phyloP scores from a whole-genome alignment of 2,797 vertebrate species.

The Lagorchestes hirsutus region DNA sequence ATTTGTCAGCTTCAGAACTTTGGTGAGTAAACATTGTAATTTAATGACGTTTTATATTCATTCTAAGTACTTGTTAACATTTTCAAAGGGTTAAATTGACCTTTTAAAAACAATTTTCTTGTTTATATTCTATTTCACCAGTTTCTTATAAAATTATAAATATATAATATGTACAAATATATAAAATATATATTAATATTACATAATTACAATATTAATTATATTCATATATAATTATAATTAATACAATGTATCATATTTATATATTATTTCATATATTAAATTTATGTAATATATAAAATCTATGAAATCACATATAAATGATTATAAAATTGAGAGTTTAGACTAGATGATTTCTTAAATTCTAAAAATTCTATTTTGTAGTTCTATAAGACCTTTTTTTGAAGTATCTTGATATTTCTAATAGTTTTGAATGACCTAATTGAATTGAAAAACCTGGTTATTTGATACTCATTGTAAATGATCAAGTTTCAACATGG shows the following conservation, averaged over 20 bases:
- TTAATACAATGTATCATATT: no score
- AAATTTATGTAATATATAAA: no score
- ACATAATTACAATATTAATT: no score
- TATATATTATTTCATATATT: no score
- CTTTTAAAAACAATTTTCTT: not conserved
- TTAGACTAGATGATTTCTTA: not conserved
- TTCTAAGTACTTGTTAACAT: not conserved
- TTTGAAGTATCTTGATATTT: not conserved
- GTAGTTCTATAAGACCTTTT: not conserved
- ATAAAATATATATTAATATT: no score
- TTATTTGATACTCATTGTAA: not conserved
- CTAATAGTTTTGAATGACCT: not conserved
- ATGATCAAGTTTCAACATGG: not conserved
- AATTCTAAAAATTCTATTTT: not conserved
- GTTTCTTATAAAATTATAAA: no score
- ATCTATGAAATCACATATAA: no score
- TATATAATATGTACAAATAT: no score
- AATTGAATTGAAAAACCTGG: not conserved
- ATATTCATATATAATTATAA: no score
- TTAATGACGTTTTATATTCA: not conserved
- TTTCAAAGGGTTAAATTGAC: not conserved
- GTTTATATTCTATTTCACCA: not conserved
- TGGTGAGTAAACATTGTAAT: slow-evolving; percentile 81
- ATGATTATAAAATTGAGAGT: not conserved
- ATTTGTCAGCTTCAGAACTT: slow-evolving; percentile 72